Evolutionary conservation across 2,888 invertebrate species (phyloP).

Genomic region (Agrilus mali): DNA sequence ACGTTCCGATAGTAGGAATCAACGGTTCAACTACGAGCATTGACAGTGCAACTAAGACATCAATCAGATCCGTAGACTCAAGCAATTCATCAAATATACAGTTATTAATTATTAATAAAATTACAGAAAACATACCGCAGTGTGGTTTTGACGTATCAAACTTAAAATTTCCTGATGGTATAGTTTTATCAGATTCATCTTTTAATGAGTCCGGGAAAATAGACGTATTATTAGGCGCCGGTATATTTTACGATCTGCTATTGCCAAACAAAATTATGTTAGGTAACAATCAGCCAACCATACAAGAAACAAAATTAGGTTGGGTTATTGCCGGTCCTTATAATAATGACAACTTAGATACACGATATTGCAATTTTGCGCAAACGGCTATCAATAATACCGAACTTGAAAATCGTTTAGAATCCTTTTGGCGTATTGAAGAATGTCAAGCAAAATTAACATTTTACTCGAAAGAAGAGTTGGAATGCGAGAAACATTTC

Average conservation of each 20-base stretch:
- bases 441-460: too few relatives aligned
- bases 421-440: too few relatives aligned
- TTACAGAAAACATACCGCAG: conserved; percentile 1
- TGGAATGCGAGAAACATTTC: too few relatives aligned
- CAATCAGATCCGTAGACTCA: neutral
- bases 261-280: neutral
- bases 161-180: neutral
- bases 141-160: neutral
- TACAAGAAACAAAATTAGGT: too few relatives aligned
- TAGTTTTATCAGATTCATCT: conserved; percentile 1
- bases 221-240: neutral
- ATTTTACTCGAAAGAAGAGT: too few relatives aligned
- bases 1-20: neutral
- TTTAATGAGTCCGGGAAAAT: neutral
- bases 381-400: too few relatives aligned
- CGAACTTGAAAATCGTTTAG: too few relatives aligned
- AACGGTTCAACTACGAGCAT: neutral
- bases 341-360: too few relatives aligned
- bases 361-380: too few relatives aligned
- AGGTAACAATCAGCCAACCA: too few relatives aligned
- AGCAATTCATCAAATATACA: neutral
- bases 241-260: conserved; percentile 1
- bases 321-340: too few relatives aligned
- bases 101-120: neutral
- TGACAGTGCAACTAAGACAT: neutral